Conservation (phyloP, 2,113 vertebrate genomes). For the Cranoglanis bouderius region DNA sequence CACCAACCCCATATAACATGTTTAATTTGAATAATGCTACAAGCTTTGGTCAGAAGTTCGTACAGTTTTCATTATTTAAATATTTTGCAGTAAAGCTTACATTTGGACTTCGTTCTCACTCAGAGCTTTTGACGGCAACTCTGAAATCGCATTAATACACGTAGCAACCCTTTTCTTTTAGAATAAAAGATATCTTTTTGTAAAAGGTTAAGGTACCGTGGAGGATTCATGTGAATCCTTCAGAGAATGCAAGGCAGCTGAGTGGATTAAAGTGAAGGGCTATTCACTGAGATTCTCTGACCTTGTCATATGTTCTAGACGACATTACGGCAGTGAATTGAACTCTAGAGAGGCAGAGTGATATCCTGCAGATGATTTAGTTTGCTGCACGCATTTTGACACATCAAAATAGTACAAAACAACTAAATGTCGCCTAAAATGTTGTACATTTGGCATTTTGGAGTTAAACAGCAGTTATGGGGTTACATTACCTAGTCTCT, state of each 20-base stretch:
- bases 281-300: conserved; percentile 10
- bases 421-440: background rate
- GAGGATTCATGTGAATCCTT: conserved; percentile 8
- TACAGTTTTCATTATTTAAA: background rate
- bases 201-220: background rate
- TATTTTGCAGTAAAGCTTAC: background rate
- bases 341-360: background rate
- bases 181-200: background rate
- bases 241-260: background rate
- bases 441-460: background rate
- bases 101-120: background rate
- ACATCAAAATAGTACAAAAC: background rate
- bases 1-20: background rate
- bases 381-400: background rate
- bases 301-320: conserved; percentile 19
- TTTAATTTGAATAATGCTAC: background rate
- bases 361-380: conserved; percentile 8
- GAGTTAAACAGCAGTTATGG: background rate
- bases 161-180: background rate
- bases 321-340: conserved; percentile 15
- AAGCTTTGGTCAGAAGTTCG: background rate
- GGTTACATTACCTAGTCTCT: background rate
- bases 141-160: background rate
- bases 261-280: conserved; percentile 37
- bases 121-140: background rate